Conservation (phyloP, 2,888 invertebrate species). For the Euzetes globulus region DNA sequence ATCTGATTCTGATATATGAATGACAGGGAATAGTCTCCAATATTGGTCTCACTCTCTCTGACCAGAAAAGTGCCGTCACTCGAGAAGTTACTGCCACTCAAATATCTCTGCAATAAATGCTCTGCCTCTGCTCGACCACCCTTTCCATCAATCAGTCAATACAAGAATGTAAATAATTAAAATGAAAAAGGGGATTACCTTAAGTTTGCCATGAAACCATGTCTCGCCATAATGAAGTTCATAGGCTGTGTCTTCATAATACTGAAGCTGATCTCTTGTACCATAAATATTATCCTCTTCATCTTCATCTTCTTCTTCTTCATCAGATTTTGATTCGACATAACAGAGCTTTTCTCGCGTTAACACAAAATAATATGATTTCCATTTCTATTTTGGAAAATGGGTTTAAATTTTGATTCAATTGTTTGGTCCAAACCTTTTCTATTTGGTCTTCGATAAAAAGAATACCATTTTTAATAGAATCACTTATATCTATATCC, state of each 20-base stretch:
- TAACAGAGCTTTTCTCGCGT: constrained; percentile 81
- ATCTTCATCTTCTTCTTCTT: constrained; percentile 45
- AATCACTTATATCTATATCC: constrained; percentile 45
- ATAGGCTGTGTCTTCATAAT: constrained; percentile 49
- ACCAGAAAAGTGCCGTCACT: constrained; percentile 90
- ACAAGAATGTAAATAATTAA: background rate
- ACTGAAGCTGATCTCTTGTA: constrained; percentile 55
- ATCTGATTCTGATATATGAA: constrained; percentile 80
- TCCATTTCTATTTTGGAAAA: constrained; percentile 61
- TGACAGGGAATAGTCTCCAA: constrained; percentile 89
- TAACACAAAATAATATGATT: constrained; percentile 84
- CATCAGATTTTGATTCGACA: constrained; percentile 67
- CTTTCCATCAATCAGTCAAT: constrained; percentile 46
- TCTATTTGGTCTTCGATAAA: constrained; percentile 75
- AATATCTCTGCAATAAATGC: constrained; percentile 61
- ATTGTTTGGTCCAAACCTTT: constrained; percentile 42
- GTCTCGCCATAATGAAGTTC: constrained; percentile 84
- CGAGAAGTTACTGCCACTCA: constrained; percentile 46
- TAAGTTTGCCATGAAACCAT: constrained; percentile 67
- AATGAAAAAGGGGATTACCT: background rate
- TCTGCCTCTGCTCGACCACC: constrained; percentile 73
- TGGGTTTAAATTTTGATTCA: background rate
- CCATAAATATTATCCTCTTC: background rate
- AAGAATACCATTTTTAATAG: constrained; percentile 77
- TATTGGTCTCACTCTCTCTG: constrained; percentile 83